Evolutionary conservation across 2,888 invertebrate species (phyloP), one percentile per base, ranked within the genome.

Genomic region (Tanytarsus gracilentus): DNA sequence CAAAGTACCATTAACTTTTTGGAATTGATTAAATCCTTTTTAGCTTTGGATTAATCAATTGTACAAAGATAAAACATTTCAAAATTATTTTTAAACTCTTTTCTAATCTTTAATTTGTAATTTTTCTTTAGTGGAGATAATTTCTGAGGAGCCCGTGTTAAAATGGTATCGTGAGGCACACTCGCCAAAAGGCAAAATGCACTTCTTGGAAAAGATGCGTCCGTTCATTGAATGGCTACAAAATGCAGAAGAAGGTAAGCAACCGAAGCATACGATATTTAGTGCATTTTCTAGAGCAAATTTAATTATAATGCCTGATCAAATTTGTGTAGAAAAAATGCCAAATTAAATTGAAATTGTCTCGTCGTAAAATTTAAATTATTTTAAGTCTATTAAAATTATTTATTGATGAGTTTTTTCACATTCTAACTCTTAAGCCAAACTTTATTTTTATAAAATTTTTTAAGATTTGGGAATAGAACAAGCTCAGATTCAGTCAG

Each of bases 121-220:
- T 18, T 4, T 40, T 8, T 5, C 73, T 75, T 6, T 70, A 86
- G 86, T 86, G 69, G 94, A 96, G 75, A 90, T 97, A 64, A 80
- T 97, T 66, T 90, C 92, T 26, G 97, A 97, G 78, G 95, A 93
- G 77, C 86, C 88, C 65, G 94, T 97, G 72, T 78, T 96, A 69
- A 92, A 90, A 76, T 97, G 97, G 96, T 96, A 91, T 79, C 90
- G 90, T 74, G 93, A 94, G 67, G 84, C 88, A 66, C 94, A 92
- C 78, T 90, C 90, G 66, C 79, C 83, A 67, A 97, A 96, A 78
- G 97, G 97, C 67, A 96, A 96, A 79, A 87, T 92, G 81, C 89
- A 95, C 80, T 97, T 97, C 81, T 84, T 96, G 68, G 95, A 95
- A 71, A 96, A 97, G 79, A 96, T 95, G 92, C 93, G 92, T 77